phyloP scores from a whole-genome alignment of 2,797 vertebrate genomes.

The Threskiornis aethiopicus region DNA sequence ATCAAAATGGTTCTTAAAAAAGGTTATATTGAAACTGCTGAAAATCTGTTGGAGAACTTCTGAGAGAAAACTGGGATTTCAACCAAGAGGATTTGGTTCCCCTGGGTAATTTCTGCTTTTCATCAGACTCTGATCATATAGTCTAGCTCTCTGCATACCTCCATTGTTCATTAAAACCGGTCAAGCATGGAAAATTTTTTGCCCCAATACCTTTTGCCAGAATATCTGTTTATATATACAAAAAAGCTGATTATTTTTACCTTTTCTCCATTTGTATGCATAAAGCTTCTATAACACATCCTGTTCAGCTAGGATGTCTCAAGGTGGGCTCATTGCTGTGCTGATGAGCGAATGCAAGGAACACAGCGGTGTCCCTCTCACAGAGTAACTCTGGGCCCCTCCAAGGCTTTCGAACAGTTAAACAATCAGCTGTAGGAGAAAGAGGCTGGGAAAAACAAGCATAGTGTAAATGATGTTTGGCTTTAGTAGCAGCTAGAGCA shows the following conservation, averaged over 20 bases:
- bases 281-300: neutral
- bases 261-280: neutral
- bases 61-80: constrained; percentile 16
- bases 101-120: constrained; percentile 25
- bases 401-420: neutral
- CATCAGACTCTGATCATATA: neutral
- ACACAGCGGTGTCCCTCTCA: rapidly evolving
- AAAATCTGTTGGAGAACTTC: neutral
- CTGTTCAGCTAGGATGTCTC: neutral
- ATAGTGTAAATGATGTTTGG: neutral
- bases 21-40: neutral
- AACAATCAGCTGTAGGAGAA: neutral
- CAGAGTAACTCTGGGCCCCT: rapidly evolving
- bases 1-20: neutral
- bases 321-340: neutral
- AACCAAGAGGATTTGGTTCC: neutral
- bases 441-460: neutral
- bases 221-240: neutral
- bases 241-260: neutral
- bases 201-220: neutral
- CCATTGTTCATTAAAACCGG: neutral
- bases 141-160: neutral
- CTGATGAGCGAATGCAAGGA: neutral
- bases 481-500: neutral
- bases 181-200: neutral